Conservation (phyloP, 2,113 vertebrate genomes). For the Myodes glareolus region DNA sequence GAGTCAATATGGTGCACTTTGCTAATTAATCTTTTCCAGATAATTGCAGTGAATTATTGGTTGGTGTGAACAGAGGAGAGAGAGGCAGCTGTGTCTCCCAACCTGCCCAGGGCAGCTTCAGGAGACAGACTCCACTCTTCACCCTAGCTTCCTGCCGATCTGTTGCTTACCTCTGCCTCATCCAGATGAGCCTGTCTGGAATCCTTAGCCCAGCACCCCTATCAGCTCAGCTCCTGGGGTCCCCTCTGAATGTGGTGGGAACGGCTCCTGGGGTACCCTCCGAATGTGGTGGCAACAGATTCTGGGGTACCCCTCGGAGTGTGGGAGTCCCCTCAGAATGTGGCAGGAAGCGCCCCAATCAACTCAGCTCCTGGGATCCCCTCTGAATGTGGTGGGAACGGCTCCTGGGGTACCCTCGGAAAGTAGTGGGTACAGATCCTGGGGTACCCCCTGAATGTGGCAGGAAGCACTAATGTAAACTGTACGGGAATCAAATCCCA, state of each 20-base stretch:
- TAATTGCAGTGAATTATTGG: constrained; percentile 55
- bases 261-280: too few species aligned
- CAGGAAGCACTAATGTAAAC: not conserved
- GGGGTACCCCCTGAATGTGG: not conserved
- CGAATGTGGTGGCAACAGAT: too few species aligned
- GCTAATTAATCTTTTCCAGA: constrained; percentile 80
- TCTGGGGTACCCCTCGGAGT: too few species aligned
- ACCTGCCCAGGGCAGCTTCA: not conserved
- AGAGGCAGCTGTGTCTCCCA: not conserved
- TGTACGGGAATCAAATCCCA: not conserved
- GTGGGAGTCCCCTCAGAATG: too few species aligned
- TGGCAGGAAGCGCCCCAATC: too few species aligned
- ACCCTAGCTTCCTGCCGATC: not conserved
- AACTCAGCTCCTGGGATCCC: too few species aligned
- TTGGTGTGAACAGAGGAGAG: not conserved
- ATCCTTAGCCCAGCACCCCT: not conserved
- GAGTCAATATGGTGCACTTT: constrained; percentile 70
- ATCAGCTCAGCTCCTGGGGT: not conserved
- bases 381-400: too few species aligned
- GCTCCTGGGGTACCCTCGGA: too few species aligned
- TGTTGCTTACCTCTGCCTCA: too few species aligned
- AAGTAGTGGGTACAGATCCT: too few species aligned
- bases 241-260: rapidly evolving
- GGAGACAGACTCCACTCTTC: not conserved
- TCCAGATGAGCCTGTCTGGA: not conserved